Evolutionary conservation across 2,797 vertebrate genomes (phyloP).

Genomic region (Takifugu ocellatus): DNA sequence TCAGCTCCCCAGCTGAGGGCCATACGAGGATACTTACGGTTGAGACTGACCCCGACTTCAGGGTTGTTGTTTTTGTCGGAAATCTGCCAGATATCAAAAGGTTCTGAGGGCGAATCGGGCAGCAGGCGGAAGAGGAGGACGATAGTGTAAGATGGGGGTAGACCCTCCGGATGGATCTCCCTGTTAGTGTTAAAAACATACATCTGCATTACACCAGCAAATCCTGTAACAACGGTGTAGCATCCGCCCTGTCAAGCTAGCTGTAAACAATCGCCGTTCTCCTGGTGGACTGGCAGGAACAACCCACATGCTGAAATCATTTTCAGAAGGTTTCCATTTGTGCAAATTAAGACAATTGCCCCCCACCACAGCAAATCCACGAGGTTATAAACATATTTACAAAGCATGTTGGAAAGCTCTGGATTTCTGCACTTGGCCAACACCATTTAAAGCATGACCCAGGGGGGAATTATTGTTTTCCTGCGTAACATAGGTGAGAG

Average conservation of each 20-base stretch:
- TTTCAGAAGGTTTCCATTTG: slow-evolving; percentile 67
- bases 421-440: slow-evolving; percentile 36
- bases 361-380: slow-evolving; percentile 37
- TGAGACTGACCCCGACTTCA: slow-evolving; percentile 90
- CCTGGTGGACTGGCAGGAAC: slow-evolving; percentile 40
- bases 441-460: slow-evolving; percentile 34
- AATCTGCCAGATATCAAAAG: slow-evolving; percentile 98
- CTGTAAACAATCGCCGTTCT: slow-evolving; percentile 35
- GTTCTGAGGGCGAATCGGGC: slow-evolving; percentile 84
- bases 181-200: slow-evolving; percentile 67
- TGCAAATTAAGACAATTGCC: slow-evolving; percentile 33
- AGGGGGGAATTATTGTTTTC: slow-evolving; percentile 17
- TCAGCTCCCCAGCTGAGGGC: slow-evolving; percentile 12
- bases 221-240: slow-evolving; percentile 5
- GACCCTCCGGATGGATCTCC: slow-evolving; percentile 93
- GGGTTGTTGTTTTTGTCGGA: slow-evolving; percentile 91
- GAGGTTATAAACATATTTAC: slow-evolving; percentile 57
- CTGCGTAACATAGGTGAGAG: slow-evolving; percentile 28
- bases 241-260: slow-evolving; percentile 18
- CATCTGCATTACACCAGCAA: slow-evolving; percentile 9
- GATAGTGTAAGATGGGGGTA: slow-evolving; percentile 91
- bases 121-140: slow-evolving; percentile 92
- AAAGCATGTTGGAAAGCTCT: slow-evolving; percentile 38
- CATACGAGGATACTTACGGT: slow-evolving; percentile 81
- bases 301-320: slow-evolving; percentile 63